phyloP scores from a whole-genome alignment of 2,113 vertebrate genomes.

The Motacilla alba region DNA sequence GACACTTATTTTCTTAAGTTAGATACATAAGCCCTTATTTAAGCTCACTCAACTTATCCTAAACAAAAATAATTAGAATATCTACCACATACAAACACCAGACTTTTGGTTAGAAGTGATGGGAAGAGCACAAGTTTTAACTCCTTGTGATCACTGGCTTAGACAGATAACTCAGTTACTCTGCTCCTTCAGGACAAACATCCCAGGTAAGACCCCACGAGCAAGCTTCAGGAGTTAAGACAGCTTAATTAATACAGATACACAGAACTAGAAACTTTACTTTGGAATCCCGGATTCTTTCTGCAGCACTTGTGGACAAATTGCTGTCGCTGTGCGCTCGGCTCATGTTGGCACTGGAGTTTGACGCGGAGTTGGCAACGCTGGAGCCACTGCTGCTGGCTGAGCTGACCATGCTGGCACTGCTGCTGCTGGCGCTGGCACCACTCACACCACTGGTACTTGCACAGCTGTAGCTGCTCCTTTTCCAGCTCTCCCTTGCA shows the following conservation, averaged over 20 bases:
- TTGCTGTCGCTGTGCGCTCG: conserved; percentile 96
- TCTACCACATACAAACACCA: background rate
- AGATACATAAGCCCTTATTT: background rate
- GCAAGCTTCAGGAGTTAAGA: background rate
- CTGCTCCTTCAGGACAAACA: background rate
- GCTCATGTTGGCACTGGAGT: conserved; percentile 93
- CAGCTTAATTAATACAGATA: background rate
- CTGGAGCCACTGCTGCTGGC: conserved; percentile 89
- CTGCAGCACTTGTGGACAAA: conserved; percentile 89
- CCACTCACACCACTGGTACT: conserved; percentile 89
- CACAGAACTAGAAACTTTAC: conserved; percentile 70
- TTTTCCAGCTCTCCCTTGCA: conserved; percentile 89
- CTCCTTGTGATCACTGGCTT: background rate
- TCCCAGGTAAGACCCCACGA: background rate
- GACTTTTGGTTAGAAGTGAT: background rate
- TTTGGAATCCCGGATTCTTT: conserved; percentile 97
- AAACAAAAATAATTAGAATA: background rate
- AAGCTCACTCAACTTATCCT: background rate
- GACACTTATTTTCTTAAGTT: background rate
- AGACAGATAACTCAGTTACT: background rate
- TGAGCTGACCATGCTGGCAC: conserved; percentile 89
- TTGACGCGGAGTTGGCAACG: conserved; percentile 82
- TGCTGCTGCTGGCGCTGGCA: conserved; percentile 88
- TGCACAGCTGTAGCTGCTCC: conserved; percentile 87
- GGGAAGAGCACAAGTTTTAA: background rate